Conservation (phyloP, 2,888 invertebrate genomes). For the Rotaria magnacalcarata region DNA sequence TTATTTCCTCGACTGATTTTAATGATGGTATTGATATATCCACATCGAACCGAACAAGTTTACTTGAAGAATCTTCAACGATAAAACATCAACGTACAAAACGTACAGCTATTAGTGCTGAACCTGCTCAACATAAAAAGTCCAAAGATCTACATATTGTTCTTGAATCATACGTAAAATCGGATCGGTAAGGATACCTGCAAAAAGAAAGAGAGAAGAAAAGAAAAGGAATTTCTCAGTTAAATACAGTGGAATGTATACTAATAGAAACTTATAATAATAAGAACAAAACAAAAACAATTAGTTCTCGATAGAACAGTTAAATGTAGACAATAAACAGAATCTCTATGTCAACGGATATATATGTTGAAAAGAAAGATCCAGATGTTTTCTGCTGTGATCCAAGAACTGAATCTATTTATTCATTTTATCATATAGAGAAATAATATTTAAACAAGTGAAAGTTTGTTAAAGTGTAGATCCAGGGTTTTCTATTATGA, state of each 20-base stretch:
- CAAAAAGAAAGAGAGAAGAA: too few species aligned
- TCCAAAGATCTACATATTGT: conserved; percentile 36
- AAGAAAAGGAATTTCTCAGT: too few species aligned
- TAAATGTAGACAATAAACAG: too few species aligned
- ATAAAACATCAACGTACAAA: conserved; percentile 17
- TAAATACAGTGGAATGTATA: too few species aligned
- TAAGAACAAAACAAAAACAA: too few species aligned
- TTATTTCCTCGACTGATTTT: conserved; percentile 34
- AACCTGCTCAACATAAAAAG: conserved; percentile 40
- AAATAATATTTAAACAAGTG: not conserved
- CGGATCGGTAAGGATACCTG: conserved; percentile 36
- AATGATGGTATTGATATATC: not conserved
- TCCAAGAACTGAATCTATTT: not conserved
- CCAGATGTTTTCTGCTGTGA: too few species aligned
- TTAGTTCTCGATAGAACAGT: too few species aligned
- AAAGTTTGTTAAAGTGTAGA: not conserved
- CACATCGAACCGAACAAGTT: not conserved
- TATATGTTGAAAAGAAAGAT: not conserved
- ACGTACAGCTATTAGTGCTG: conserved; percentile 43
- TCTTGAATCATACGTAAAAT: conserved; percentile 32
- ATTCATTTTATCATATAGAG: too few species aligned
- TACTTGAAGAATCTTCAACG: not conserved
- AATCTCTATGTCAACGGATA: too few species aligned
- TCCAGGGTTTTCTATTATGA: too few species aligned
- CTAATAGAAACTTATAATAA: too few species aligned